Base-by-base conservation (phyloP, 2,797 vertebrate genomes). In the Prunella strophiata region DNA sequence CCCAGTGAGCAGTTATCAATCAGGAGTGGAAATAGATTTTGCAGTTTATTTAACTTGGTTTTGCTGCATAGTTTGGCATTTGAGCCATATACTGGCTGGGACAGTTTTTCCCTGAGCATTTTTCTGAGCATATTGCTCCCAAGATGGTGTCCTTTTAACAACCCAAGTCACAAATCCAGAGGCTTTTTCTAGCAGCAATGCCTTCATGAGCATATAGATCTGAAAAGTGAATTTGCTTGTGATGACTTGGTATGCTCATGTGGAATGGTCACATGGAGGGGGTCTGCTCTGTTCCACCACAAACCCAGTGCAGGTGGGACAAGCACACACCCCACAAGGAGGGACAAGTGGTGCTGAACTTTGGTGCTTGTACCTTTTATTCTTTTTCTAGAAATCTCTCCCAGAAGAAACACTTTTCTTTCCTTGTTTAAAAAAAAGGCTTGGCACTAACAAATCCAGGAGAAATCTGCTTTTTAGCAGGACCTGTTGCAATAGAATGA, bases 251-350 rank as follows among this genome's bases (percentile, higher is more conserved):
- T 1, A 2, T n/a, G 42, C 13, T 81, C 26, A 8, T 8, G 38
- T 40, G 43, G 22, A 47, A 22, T 1, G 13, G 27, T 29, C 43
- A 72, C 7, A 48, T 4, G 38, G 26, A 82, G 54, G 7, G 40
- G 11, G 5, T 51, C 32, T 70, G 2, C 43, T 92, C 71, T n/a
- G 47, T 43, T 54, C 50, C 1, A 0, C 32, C 43, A 36, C 50
- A 89, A 87, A 71, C 20, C 5, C 54, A 51, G 19, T 2, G 67
- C 48, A 61, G 29, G 16, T 40, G 26, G n/a, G 27, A 84, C n/a
- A 75, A 74, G 26, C 0, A 0, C 36, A 70, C 7, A 16, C 5
- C 57, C 15, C 16, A 11, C 9, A 36, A 5, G 25, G 42, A 91
- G 88, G 36, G 17, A 75, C 15, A 87, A 29, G 25, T 40, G 14